These are phyloP conservation scores for Tenrec ecaudatus DNA, from an alignment of 2,113 vertebrate genomes.

Conservation along the genomic window DNA sequence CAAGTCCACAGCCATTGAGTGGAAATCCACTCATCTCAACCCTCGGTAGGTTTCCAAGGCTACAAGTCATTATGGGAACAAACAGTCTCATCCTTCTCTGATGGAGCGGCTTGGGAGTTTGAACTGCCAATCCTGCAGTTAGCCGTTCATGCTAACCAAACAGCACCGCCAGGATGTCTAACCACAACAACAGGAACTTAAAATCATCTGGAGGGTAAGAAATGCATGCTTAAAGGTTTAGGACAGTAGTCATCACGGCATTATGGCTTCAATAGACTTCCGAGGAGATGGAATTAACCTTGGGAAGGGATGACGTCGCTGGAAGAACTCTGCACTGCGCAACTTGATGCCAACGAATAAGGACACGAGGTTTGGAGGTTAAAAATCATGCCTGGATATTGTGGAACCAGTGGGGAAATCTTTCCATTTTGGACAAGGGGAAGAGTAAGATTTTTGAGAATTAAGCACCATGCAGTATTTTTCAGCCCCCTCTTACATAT, in stretches of 20 bases:
- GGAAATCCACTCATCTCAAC: no score
- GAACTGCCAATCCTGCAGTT: no score
- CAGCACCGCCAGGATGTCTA: no score
- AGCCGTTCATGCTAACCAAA: no score
- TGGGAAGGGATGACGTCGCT: neutral
- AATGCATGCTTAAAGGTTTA: conserved; percentile 1
- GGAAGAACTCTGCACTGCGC: neutral
- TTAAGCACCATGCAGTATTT: neutral
- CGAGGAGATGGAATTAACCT: neutral
- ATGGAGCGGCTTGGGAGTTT: no score
- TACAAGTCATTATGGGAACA: no score
- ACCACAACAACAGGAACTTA: neutral
- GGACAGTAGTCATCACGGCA: neutral
- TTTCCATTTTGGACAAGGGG: neutral
- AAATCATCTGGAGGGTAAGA: neutral
- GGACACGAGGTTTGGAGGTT: neutral
- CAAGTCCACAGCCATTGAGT: neutral
- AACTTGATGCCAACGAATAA: neutral
- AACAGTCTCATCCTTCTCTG: no score
- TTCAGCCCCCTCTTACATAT: neutral
- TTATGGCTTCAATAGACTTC: no score
- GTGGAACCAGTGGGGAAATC: neutral
- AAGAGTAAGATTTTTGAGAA: neutral
- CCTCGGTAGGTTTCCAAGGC: no score
- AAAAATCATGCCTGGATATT: conserved; percentile 5